phyloP scores from a whole-genome alignment of 1,140 invertebrate genomes.

The Probaryconus sp. region DNA sequence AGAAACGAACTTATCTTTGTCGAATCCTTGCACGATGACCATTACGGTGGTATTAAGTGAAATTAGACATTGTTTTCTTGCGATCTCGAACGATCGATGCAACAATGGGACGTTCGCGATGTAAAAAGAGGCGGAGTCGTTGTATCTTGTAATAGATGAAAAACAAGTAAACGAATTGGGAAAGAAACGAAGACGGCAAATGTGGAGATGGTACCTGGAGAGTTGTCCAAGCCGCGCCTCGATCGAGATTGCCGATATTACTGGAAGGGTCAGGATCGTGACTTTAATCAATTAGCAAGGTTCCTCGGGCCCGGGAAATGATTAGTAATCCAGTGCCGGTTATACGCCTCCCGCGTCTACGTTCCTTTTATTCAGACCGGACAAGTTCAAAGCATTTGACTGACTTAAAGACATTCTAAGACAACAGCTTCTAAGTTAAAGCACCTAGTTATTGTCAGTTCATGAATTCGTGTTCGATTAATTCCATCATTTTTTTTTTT shows the following conservation, averaged over 20 bases:
- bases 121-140: conserved; percentile 33
- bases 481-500: no score
- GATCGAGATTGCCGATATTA: conserved; percentile 63
- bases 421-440: no score
- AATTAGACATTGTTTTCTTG: conserved; percentile 60
- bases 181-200: conserved; percentile 33
- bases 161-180: conserved; percentile 55
- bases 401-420: no score
- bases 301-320: conserved; percentile 76
- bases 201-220: conserved; percentile 45
- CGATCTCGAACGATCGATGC: conserved; percentile 50
- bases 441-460: no score
- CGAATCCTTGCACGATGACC: conserved; percentile 45
- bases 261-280: conserved; percentile 69
- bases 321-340: conserved; percentile 73
- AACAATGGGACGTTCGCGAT: conserved; percentile 47
- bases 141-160: conserved; percentile 24
- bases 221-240: conserved; percentile 46
- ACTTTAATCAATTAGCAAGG: conserved; percentile 71
- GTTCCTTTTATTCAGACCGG: no score
- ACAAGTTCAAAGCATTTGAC: no score
- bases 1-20: conserved; percentile 47
- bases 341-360: conserved; percentile 29
- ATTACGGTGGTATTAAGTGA: conserved; percentile 60
- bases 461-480: no score